A percentile compares a stretch with the other conserved stretches of the same genome.
phyloP scores from a whole-genome alignment of 2,888 invertebrate genomes.

The Mantis religiosa region DNA sequence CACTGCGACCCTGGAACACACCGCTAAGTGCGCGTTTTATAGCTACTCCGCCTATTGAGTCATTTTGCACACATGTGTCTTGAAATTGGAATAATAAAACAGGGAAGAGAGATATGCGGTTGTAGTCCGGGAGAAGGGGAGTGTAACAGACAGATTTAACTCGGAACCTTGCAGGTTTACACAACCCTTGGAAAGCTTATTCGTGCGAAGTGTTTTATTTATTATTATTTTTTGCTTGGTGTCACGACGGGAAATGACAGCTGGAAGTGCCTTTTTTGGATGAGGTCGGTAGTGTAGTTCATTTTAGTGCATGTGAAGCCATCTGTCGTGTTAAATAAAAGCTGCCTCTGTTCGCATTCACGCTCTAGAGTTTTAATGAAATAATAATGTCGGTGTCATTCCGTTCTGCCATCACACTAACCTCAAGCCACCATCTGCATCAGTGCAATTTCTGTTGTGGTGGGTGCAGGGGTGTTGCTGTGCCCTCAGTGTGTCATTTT shows the following conservation, averaged over 20 bases:
- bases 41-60: no score
- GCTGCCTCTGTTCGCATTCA: background rate
- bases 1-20: no score
- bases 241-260: background rate
- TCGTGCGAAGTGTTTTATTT: no score
- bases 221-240: background rate
- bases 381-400: background rate
- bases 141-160: no score
- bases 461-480: background rate
- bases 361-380: background rate
- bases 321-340: background rate
- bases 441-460: background rate
- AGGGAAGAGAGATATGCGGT: no score
- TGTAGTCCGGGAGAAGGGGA: no score
- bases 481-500: no score
- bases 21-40: no score
- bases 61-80: no score
- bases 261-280: background rate
- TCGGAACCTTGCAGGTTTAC: no score
- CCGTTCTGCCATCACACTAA: background rate
- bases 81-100: no score
- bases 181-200: no score
- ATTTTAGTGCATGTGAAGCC: background rate
- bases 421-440: background rate
- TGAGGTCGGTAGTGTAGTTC: background rate